A percentile compares a stretch with the other conserved stretches of the same genome.
These are phyloP conservation scores for Oncorhynchus kisutch DNA, from an alignment of 2,113 vertebrate genomes.

Conservation along the genomic window DNA sequence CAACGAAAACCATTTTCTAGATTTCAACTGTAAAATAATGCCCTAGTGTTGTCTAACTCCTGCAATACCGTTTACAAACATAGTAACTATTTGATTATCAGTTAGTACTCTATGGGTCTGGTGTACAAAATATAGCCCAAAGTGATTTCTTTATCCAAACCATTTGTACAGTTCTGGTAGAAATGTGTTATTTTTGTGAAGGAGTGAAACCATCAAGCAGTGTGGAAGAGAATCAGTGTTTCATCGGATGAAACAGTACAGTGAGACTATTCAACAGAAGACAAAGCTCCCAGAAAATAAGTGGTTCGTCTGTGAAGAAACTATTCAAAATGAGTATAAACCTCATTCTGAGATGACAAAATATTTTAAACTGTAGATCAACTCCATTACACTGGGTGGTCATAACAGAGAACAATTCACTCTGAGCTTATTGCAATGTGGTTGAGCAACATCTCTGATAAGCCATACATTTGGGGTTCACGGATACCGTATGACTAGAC, in stretches of 20 bases:
- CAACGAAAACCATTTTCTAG: conserved; percentile 36
- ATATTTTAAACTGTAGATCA: background rate
- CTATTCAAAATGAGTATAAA: background rate
- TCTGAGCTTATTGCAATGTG: background rate
- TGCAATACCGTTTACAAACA: background rate
- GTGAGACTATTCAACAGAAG: too few relatives aligned
- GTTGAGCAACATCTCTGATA: background rate
- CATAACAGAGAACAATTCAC: background rate
- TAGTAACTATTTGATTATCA: too few relatives aligned
- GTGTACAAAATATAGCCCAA: background rate
- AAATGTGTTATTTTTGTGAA: background rate
- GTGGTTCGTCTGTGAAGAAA: background rate
- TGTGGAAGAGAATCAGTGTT: background rate
- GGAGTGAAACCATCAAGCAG: background rate
- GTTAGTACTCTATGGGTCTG: background rate
- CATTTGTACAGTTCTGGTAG: conserved; percentile 10
- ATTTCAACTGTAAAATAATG: background rate
- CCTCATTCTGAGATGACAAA: background rate
- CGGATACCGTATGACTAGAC: background rate
- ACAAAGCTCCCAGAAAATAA: too few relatives aligned
- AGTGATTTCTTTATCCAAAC: background rate
- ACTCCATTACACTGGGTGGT: background rate
- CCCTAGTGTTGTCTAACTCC: background rate
- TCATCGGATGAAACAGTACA: too few relatives aligned
- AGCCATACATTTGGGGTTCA: background rate